Evolutionary conservation across 2,113 vertebrate species (phyloP).

Genomic region (Mirza zaza): DNA sequence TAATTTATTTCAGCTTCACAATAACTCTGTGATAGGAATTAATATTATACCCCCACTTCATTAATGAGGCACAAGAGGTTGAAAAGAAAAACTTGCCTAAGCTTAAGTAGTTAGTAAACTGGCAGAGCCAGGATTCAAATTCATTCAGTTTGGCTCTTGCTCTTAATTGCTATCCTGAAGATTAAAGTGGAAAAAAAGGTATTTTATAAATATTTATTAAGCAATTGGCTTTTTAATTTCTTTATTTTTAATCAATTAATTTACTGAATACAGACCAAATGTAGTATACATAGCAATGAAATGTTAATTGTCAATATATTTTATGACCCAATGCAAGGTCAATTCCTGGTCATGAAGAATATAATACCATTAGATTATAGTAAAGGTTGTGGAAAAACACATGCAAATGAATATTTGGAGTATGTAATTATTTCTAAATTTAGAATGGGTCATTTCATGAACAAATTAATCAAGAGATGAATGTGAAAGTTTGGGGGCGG

Average conservation of each 20-base stretch:
- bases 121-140: neutral
- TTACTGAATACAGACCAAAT: neutral
- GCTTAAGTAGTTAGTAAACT: neutral
- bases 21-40: neutral
- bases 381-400: neutral
- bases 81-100: neutral
- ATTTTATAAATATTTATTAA: slow-evolving; percentile 1
- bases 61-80: neutral
- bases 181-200: neutral
- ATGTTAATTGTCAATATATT: neutral
- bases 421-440: slow-evolving; percentile 10
- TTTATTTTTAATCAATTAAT: neutral
- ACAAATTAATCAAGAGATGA: neutral
- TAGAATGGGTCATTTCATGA: neutral
- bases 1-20: neutral
- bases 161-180: neutral
- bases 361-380: neutral
- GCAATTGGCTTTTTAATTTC: neutral
- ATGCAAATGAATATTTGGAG: neutral
- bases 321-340: neutral
- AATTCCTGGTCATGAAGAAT: neutral
- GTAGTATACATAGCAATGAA: neutral
- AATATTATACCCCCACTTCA: neutral
- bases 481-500: neutral
- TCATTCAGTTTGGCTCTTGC: neutral